phyloP scores from a whole-genome alignment of 2,113 vertebrate genomes.

The Trinectes maculatus region DNA sequence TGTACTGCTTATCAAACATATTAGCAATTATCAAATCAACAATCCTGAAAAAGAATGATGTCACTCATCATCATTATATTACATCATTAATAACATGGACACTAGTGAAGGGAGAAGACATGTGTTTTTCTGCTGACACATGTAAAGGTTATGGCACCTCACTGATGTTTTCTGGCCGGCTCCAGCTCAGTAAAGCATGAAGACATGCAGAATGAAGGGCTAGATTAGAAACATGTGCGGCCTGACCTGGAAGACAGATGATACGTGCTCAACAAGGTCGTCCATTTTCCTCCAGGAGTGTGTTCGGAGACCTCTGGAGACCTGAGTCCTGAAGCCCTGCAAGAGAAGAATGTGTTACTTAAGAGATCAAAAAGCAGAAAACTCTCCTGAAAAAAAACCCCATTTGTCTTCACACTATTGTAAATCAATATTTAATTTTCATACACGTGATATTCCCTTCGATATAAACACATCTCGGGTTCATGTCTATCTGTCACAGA shows the following conservation, averaged over 20 bases:
- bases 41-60: no score
- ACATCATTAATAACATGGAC: constrained; percentile 16
- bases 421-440: background rate
- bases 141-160: constrained; percentile 35
- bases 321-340: constrained; percentile 5
- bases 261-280: constrained; percentile 42
- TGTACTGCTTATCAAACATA: no score
- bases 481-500: background rate
- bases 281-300: constrained; percentile 42
- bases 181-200: constrained; percentile 62
- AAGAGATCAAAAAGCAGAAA: constrained; percentile 2
- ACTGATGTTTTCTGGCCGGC: constrained; percentile 44
- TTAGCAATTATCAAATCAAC: no score
- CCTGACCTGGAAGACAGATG: constrained; percentile 66
- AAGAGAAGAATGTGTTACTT: background rate
- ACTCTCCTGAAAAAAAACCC: background rate
- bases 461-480: background rate
- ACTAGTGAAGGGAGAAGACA: constrained; percentile 5
- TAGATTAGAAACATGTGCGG: constrained; percentile 77
- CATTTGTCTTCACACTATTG: background rate
- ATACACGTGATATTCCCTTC: background rate
- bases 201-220: constrained; percentile 57
- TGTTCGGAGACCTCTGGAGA: constrained; percentile 36
- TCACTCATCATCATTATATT: no score
- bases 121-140: constrained; percentile 48